Conservation (phyloP, 1,140 invertebrate species). For the Augochlora pura region DNA sequence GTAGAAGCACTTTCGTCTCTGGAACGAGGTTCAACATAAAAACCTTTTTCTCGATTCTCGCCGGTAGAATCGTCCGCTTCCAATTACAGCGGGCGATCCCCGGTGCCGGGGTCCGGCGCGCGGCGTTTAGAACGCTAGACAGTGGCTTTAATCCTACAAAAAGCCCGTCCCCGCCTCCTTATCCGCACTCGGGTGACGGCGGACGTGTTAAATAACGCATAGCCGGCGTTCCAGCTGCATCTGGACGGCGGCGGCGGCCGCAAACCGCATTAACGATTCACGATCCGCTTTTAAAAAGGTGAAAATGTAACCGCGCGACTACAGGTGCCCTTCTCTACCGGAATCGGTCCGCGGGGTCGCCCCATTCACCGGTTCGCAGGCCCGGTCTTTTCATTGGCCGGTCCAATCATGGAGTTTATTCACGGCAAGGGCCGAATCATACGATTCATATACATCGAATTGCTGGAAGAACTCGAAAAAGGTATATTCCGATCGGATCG, state of each 20-base stretch:
- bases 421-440: constrained; percentile 5
- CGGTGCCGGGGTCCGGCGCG: too few species aligned
- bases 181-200: not conserved
- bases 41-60: not conserved
- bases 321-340: too few species aligned
- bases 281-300: not conserved
- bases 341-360: too few species aligned
- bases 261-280: too few species aligned
- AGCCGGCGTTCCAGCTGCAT: not conserved
- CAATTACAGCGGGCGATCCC: not conserved
- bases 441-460: constrained; percentile 23
- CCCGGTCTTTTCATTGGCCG: too few species aligned
- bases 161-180: not conserved
- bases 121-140: not conserved
- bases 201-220: not conserved
- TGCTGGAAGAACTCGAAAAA: constrained; percentile 9
- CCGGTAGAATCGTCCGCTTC: not conserved
- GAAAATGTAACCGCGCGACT: not conserved
- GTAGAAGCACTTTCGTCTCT: too few species aligned
- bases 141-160: not conserved
- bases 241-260: not conserved
- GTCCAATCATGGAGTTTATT: too few species aligned
- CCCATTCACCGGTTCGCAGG: too few species aligned
- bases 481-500: constrained; percentile 23
- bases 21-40: too few species aligned